Evolutionary conservation across 2,888 invertebrate genomes (phyloP).

Genomic region (Adelognathus sp.): DNA sequence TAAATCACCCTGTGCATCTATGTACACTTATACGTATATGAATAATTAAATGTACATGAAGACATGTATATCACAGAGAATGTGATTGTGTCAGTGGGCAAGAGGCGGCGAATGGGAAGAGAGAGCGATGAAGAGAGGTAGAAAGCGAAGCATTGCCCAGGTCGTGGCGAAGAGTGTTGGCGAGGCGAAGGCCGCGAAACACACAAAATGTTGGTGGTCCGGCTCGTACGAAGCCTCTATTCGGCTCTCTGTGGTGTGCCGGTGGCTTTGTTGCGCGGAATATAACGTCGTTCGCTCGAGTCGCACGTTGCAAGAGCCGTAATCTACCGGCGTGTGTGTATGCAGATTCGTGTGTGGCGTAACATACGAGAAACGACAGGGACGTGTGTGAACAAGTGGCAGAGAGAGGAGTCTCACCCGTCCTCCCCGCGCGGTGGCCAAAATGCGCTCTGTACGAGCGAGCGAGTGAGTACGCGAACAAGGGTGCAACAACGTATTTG

Average conservation of each 20-base stretch:
- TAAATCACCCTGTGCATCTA: no score
- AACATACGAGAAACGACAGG: conserved; percentile 8
- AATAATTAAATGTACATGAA: no score
- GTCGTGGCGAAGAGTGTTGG: conserved; percentile 32
- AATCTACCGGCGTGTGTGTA: conserved; percentile 18
- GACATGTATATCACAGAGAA: not conserved
- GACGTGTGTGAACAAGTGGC: conserved; percentile 8
- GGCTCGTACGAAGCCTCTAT: not conserved
- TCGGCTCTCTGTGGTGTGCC: not conserved
- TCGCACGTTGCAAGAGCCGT: not conserved
- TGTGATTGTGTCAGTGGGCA: conserved; percentile 25
- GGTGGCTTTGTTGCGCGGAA: conserved; percentile 47
- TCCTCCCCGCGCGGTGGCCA: conserved; percentile 17
- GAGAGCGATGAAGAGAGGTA: not conserved
- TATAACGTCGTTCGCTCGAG: conserved; percentile 36
- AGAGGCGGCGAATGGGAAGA: not conserved
- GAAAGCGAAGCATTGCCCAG: conserved; percentile 28
- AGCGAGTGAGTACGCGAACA: conserved; percentile 40
- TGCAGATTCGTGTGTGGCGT: not conserved
- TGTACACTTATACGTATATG: no score
- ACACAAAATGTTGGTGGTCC: conserved; percentile 45
- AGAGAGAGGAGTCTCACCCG: conserved; percentile 1
- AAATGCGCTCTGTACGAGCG: conserved; percentile 28
- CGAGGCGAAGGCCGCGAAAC: conserved; percentile 34
- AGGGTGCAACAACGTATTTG: conserved; percentile 26